Evolutionary conservation across 2,888 invertebrate species (phyloP), one percentile per base, ranked within the genome.

Genomic region (Oscheius sp.): DNA sequence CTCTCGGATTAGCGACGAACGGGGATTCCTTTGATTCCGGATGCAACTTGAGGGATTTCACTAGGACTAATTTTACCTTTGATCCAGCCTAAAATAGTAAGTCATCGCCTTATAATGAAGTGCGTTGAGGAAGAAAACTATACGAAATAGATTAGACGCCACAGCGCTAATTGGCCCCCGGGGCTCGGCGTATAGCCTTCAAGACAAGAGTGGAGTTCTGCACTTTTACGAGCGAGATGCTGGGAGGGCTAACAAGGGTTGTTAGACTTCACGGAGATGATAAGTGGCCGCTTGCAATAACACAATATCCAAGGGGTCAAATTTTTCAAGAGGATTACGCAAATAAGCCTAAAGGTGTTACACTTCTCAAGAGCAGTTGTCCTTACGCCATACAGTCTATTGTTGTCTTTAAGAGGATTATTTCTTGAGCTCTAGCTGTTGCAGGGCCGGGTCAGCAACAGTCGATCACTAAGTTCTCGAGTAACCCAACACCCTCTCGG

Each of bases 171-270:
- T 59, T 59, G 59, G 59, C 59, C 59, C 59, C 44, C 59, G 59
- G 59, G 59, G 59, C 41, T 59, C 44, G 30, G 44, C 59, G 59
- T 59, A 59, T 59, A 59, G 41, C n/a, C 59, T 54, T 33, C 33
- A 24, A 59, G 44, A 59, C 59, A 59, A 59, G 59, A 59, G 59
- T n/a, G 59, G 36, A n/a, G 41, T 41, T 59, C 44, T 59, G 59
- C 59, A 59, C 59, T 59, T 59, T 59, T 59, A 59, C 59, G 59
- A 59, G 59, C n/a, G n/a, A 38, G 44, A 41, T 59, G 59, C 41
- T 44, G 59, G 59, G 59, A 59, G 59, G n/a, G 59, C 59, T 59
- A 59, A 59, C 59, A 59, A 59, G 59, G 59, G 59, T 44, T 59
- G 59, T 59, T 59, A 59, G 44, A 17, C 44, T 54, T 44, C 59